Evolutionary conservation across 2,888 invertebrate genomes (phyloP), one percentile per base, ranked within the genome.

Genomic region (Cerastis rubricosa): DNA sequence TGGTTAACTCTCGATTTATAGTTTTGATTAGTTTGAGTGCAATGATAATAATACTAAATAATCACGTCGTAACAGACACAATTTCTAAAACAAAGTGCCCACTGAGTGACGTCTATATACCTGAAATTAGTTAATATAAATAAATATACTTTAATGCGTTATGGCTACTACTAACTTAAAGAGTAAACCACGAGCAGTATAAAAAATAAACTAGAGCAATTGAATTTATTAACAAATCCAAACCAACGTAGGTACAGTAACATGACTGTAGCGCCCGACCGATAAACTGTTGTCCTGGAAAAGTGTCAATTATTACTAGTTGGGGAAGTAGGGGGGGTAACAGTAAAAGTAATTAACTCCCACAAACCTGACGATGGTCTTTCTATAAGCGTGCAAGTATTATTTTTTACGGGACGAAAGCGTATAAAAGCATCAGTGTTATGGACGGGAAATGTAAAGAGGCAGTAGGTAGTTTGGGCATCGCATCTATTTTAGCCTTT

Each of bases 401-500:
- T 77, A 63, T 43, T 71, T 61, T 79, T 43, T 86, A 89, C 84
- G 78, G 83, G 66, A 78, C 17, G 47, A 35, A 35, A 69, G 70
- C 61, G 22, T 71, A 78, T 86, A 75, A 75, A 66, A 81, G 66
- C 75, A 83, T 29, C 51, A 75, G 49, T 69, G 71, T 64, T 73
- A 83, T 40, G 45, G 63, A 74, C 78, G 80, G 85, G 81, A 85
- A 89, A 89, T 84, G 80, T 85, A 81, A 87, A 90, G 81, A 89
- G 90, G 88, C 90, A 89, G 85, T 85, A 80, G 80, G 84, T 85
- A 77, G 80, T 85, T 74, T 70, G 85, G 82, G 86, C 71, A 76
- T 80, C 83, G 73, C 79, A 74, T 83, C 76, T 80, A 78, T 79
- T 75, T 80, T 80, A 80, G 87, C 78, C 76, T 88, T 76, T 69